phyloP scores from a whole-genome alignment of 2,797 vertebrate species.

The Hafferia zeledoni region DNA sequence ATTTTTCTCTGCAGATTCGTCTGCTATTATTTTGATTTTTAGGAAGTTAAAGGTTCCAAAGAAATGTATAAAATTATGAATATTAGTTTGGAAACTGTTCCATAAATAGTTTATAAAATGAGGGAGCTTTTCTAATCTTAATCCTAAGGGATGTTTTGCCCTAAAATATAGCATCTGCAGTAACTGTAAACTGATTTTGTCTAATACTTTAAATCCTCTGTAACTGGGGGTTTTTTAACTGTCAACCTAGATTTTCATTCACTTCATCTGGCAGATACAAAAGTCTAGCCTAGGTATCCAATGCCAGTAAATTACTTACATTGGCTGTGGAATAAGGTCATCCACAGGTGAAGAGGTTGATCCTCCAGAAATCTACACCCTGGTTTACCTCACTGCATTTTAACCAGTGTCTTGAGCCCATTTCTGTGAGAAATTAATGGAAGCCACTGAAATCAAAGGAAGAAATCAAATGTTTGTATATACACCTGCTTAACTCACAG shows the following conservation, averaged over 20 bases:
- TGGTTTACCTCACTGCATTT: background rate
- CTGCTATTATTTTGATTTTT: background rate
- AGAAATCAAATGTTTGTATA: background rate
- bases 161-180: background rate
- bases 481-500: background rate
- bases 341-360: background rate
- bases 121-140: background rate
- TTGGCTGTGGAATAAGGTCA: background rate
- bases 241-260: background rate
- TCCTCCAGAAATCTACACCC: background rate
- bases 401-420: background rate
- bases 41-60: background rate
- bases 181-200: background rate
- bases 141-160: background rate
- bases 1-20: background rate
- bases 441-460: background rate
- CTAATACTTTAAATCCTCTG: background rate
- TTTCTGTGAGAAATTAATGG: background rate
- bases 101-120: background rate
- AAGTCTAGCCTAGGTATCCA: background rate
- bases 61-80: background rate
- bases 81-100: background rate
- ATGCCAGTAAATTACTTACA: background rate
- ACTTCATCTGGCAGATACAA: background rate
- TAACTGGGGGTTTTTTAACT: background rate